These are phyloP conservation scores for Onychomys torridus DNA, from an alignment of 2,797 vertebrate genomes.

Conservation along the genomic window DNA sequence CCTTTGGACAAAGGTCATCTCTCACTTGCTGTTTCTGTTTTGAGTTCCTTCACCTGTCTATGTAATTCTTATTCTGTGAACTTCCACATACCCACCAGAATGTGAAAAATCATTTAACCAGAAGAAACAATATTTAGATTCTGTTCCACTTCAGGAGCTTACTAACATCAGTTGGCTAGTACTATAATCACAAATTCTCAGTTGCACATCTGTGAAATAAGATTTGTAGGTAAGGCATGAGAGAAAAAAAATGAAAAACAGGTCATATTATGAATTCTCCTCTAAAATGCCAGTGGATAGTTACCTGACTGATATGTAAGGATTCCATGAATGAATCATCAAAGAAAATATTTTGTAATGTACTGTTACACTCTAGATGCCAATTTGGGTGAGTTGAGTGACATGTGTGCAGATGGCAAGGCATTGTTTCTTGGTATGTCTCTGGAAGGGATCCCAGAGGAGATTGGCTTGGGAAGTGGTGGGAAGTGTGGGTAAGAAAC, in stretches of 20 bases:
- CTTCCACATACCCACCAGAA: slow-evolving; percentile 27
- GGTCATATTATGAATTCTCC: background rate
- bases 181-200: background rate
- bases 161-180: background rate
- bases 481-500: too few species aligned
- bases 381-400: background rate
- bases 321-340: too few species aligned
- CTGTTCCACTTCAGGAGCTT: slow-evolving; percentile 2
- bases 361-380: background rate
- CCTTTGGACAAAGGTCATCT: background rate
- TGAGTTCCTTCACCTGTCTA: background rate
- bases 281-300: background rate
- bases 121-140: background rate
- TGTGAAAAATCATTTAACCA: slow-evolving; percentile 23
- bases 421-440: background rate
- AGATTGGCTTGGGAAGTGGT: too few species aligned
- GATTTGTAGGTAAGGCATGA: background rate
- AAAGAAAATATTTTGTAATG: background rate
- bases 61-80: background rate
- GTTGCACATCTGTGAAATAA: background rate
- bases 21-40: background rate
- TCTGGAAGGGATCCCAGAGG: background rate
- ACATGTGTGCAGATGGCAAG: background rate
- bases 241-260: slow-evolving; percentile 1
- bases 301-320: background rate